A percentile compares a stretch with the other conserved stretches of the same genome.
These are phyloP conservation scores for Orientallactaga bullata DNA, from an alignment of 2,113 vertebrate genomes.

Conservation along the genomic window DNA sequence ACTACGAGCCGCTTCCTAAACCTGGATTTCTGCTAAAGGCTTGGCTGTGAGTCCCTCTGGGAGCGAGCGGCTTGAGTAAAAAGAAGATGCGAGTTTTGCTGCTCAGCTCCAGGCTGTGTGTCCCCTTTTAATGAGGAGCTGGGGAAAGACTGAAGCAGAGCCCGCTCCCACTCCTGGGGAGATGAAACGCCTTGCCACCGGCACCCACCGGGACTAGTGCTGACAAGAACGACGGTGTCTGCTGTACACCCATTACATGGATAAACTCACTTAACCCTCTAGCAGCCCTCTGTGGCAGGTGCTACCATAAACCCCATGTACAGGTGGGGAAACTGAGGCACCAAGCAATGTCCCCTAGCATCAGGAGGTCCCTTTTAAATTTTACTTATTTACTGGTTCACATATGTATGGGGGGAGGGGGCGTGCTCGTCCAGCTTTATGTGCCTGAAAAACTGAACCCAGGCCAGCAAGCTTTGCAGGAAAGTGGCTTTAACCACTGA, in stretches of 20 bases:
- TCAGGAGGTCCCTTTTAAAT: background rate
- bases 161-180: background rate
- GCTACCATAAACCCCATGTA: too few relatives aligned
- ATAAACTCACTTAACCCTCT: background rate
- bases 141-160: background rate
- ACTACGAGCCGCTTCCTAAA: constrained; percentile 23
- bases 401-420: too few relatives aligned
- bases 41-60: constrained; percentile 28
- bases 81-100: constrained; percentile 50
- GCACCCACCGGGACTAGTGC: background rate
- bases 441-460: too few relatives aligned
- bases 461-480: too few relatives aligned
- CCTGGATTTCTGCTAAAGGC: constrained; percentile 42
- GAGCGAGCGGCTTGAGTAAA: background rate
- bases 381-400: too few relatives aligned
- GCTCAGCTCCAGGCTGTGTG: constrained; percentile 1
- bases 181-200: background rate
- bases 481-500: too few relatives aligned
- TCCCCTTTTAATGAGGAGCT: constrained; percentile 59
- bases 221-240: background rate
- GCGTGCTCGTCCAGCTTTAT: too few relatives aligned
- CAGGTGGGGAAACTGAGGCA: constrained; percentile 44
- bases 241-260: background rate
- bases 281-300: background rate
- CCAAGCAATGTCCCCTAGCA: background rate